Percentiles rank a stretch among this genome's conserved stretches.
Conservation (phyloP, 2,888 invertebrate genomes). For the Frankliniella intonsa region DNA sequence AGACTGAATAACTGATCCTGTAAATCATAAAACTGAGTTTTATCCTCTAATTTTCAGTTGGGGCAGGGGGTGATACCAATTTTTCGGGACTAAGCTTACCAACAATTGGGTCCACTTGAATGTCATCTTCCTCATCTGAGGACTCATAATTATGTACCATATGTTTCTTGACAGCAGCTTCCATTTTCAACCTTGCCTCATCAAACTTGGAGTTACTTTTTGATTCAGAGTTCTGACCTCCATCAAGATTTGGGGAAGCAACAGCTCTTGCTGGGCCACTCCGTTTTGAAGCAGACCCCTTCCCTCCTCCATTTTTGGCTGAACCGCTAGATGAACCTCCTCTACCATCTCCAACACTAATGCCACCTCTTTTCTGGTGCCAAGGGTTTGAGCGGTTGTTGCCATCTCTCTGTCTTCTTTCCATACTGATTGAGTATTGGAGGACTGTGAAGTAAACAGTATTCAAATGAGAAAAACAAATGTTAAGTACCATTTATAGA, state of each 20-base stretch:
- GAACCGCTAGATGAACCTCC: background rate
- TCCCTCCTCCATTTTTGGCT: background rate
- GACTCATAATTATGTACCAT: conserved; percentile 36
- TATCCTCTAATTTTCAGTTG: too few species aligned
- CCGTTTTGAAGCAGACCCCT: background rate
- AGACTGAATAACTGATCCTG: conserved; percentile 51
- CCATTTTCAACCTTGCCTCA: conserved; percentile 37
- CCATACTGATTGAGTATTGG: background rate
- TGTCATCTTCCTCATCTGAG: conserved; percentile 39
- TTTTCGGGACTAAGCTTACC: conserved; percentile 33
- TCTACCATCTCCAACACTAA: background rate
- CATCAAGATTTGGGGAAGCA: background rate
- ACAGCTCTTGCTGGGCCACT: background rate
- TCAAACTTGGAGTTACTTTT: conserved; percentile 33
- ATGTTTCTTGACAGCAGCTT: conserved; percentile 37
- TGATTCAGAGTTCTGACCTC: background rate
- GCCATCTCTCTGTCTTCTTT: background rate
- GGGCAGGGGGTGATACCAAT: background rate
- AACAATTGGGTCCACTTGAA: conserved; percentile 38
- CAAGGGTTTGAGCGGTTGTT: background rate
- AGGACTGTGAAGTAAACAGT: background rate
- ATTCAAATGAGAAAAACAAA: background rate
- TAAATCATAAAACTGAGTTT: background rate
- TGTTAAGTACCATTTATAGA: background rate
- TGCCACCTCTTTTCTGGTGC: background rate